Percentiles rank a stretch among this genome's conserved stretches.
Conservation (phyloP, 2,797 vertebrate genomes). For the Macroramphosus scolopax region DNA sequence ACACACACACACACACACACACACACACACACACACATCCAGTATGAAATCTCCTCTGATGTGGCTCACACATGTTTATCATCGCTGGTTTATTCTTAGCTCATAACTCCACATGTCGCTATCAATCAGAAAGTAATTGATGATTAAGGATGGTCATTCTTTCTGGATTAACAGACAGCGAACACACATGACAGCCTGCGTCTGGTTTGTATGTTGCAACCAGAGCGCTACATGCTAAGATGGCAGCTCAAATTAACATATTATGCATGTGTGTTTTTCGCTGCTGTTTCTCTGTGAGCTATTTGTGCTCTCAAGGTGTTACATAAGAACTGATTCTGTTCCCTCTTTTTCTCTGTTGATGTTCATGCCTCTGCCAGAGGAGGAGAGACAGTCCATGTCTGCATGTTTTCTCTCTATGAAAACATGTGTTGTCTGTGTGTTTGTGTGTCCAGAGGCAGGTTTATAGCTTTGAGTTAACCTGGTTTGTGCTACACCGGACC, state of each 20-base stretch:
- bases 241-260: conserved; percentile 5
- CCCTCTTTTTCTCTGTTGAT: conserved; percentile 18
- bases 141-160: conserved; percentile 41
- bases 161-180: conserved; percentile 20
- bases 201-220: conserved; percentile 1
- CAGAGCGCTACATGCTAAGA: not conserved
- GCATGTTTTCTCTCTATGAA: not conserved
- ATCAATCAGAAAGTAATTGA: conserved; percentile 60
- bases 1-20: conserved; percentile 5
- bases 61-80: conserved; percentile 33
- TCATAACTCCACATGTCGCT: conserved; percentile 53
- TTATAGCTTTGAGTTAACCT: conserved; percentile 20
- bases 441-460: not conserved
- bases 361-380: not conserved
- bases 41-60: conserved; percentile 42
- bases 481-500: conserved; percentile 5
- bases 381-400: conserved; percentile 1
- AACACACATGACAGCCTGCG: conserved; percentile 3
- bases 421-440: conserved; percentile 9
- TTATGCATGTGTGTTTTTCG: conserved; percentile 19
- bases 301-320: conserved; percentile 58
- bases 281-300: conserved; percentile 34
- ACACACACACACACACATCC: conserved; percentile 10
- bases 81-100: conserved; percentile 61
- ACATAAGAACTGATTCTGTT: conserved; percentile 54